Conservation (phyloP, 2,888 invertebrate species). For the Aphrophora alni region DNA sequence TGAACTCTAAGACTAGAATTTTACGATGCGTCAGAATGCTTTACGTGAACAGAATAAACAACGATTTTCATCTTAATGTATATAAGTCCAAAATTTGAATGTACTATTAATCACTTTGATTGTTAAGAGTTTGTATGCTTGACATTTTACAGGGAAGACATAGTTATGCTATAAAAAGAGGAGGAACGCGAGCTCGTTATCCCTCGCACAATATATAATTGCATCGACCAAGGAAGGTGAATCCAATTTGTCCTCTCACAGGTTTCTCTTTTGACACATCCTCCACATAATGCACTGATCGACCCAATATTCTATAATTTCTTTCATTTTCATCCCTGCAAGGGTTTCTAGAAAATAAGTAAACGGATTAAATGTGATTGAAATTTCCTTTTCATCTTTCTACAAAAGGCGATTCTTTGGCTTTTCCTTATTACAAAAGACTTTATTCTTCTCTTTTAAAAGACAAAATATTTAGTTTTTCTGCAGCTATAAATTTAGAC, state of each 20-base stretch:
- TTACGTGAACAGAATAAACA: too few relatives aligned
- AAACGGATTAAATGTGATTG: conserved; percentile 1
- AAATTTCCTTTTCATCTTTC: conserved; percentile 6
- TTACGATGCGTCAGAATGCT: too few relatives aligned
- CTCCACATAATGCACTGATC: not conserved
- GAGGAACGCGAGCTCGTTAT: not conserved
- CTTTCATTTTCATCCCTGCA: not conserved
- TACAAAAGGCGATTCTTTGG: not conserved
- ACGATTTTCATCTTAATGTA: too few relatives aligned
- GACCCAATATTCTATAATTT: conserved; percentile 6
- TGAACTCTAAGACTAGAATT: too few relatives aligned
- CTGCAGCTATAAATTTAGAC: too few relatives aligned
- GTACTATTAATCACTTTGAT: not conserved
- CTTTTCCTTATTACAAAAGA: not conserved
- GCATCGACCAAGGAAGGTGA: not conserved
- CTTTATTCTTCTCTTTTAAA: not conserved
- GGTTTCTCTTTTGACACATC: not conserved
- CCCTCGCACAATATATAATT: not conserved
- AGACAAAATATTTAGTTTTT: not conserved
- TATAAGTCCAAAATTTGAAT: not conserved
- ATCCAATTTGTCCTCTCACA: not conserved
- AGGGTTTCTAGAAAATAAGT: not conserved
- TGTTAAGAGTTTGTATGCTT: not conserved
- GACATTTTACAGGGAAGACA: not conserved
- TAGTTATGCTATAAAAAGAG: not conserved